phyloP scores from a whole-genome alignment of 1,140 invertebrate genomes.

The Centruroides vittatus region DNA sequence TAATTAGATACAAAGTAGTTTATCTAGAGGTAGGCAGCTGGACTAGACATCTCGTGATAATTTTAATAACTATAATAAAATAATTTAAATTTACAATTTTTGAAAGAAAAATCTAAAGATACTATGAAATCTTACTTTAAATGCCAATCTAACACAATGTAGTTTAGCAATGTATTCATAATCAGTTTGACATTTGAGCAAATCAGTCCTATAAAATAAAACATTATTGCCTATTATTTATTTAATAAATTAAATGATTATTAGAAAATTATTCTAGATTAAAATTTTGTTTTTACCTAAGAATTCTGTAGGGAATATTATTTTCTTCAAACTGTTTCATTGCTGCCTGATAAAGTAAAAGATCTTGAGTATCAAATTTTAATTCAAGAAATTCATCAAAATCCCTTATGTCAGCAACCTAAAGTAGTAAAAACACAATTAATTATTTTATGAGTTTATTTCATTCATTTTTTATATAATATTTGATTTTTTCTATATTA shows the following conservation, averaged over 20 bases:
- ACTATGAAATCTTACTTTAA: conserved; percentile 36
- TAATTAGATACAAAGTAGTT: too few relatives aligned
- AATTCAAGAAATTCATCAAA: conserved; percentile 68
- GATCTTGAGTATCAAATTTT: conserved; percentile 55
- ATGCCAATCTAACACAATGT: conserved; percentile 68
- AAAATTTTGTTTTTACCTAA: conserved; percentile 21
- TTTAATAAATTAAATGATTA: too few relatives aligned
- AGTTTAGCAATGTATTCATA: conserved; percentile 89
- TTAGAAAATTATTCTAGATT: too few relatives aligned
- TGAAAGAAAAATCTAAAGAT: too few relatives aligned
- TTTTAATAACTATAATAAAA: too few relatives aligned
- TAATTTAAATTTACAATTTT: too few relatives aligned
- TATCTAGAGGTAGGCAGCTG: too few relatives aligned
- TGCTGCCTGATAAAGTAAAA: conserved; percentile 64
- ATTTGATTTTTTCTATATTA: too few relatives aligned
- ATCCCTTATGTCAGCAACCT: conserved; percentile 78
- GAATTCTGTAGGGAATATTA: conserved; percentile 57
- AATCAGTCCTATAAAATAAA: conserved; percentile 10
- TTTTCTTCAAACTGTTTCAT: conserved; percentile 55
- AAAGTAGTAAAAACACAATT: neutral
- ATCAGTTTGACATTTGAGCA: conserved; percentile 55
- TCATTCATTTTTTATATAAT: too few relatives aligned
- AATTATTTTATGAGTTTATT: too few relatives aligned
- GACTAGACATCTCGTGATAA: too few relatives aligned
- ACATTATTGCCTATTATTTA: too few relatives aligned